phyloP scores from a whole-genome alignment of 1,140 invertebrate species.

The Conus ventricosus region DNA sequence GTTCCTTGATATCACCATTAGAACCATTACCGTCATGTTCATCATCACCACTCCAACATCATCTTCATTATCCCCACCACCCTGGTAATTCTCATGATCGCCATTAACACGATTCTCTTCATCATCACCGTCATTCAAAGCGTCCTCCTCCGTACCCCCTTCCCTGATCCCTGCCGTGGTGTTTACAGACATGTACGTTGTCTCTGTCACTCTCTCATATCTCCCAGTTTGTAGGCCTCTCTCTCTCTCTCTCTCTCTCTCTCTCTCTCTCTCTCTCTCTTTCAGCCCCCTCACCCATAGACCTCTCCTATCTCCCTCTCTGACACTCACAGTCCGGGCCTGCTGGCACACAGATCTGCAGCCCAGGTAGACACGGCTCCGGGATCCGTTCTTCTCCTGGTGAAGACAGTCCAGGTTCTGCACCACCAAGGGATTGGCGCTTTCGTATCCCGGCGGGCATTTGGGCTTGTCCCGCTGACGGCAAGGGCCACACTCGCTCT shows the following conservation, averaged over 20 bases:
- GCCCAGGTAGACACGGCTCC: slow-evolving; percentile 16
- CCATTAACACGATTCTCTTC: too few species aligned
- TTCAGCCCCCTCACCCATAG: background rate
- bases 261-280: background rate
- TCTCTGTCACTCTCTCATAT: background rate
- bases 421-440: background rate
- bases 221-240: background rate
- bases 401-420: background rate
- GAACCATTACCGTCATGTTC: background rate
- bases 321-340: slow-evolving; percentile 17
- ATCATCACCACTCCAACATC: background rate
- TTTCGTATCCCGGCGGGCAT: slow-evolving; percentile 34
- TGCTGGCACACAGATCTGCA: slow-evolving; percentile 40
- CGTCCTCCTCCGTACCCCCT: too few species aligned
- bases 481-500: slow-evolving; percentile 44
- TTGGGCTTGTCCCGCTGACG: background rate
- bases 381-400: background rate
- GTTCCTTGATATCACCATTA: background rate
- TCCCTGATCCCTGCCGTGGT: too few species aligned
- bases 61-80: background rate
- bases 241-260: background rate
- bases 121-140: too few species aligned
- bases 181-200: background rate
- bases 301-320: background rate
- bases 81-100: too few species aligned